Base-by-base conservation (phyloP, 92 coral and sea anemone species). In the Palythoa caribaeorum region DNA sequence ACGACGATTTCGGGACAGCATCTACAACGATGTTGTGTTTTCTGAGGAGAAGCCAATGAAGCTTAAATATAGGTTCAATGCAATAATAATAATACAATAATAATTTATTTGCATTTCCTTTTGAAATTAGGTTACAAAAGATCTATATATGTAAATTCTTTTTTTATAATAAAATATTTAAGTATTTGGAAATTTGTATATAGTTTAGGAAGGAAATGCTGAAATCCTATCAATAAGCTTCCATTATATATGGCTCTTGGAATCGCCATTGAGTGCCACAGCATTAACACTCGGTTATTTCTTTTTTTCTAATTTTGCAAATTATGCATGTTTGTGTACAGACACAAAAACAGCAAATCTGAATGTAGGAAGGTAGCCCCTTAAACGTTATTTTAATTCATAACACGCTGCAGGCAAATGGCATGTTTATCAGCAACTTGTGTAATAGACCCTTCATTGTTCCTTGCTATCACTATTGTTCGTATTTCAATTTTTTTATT, bases 221-320 rank as follows among this genome's bases (percentile, higher is more conserved):
- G 51, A 86, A 75, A 57, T 74, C 44, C 89, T 86, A 48, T 44
- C 52, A n/a, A 39, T 86, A 48, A 54, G 73, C 36, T 86, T 86
- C 66, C 70, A 86, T 75, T 86, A 86, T n/a, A n/a, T n/a, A n/a
- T 86, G 89, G 89, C 57, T 53, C 47, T 74, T 86, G 89, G 89
- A 86, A 73, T 74, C 66, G 74, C 65, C 70, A 86, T 38, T 83
- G 89, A 75, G 19, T 86, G 73, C 89, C 83, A 86, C 89, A 86
- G 70, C 89, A 86, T 73, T 75, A 74, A 86, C 72, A 68, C 72
- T 19, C 72, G 13, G 38, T 19, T 68, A 38, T 68, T 68, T 68
- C 72, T 68, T 68, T 68, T 68, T 68, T 13, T 63, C 37, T 20
- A 28, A 28, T 28, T 28, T 28, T 28, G 28, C 28, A 28, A 28